Base-by-base conservation (phyloP, 2,113 vertebrate genomes). In the Turdus rufiventris region DNA sequence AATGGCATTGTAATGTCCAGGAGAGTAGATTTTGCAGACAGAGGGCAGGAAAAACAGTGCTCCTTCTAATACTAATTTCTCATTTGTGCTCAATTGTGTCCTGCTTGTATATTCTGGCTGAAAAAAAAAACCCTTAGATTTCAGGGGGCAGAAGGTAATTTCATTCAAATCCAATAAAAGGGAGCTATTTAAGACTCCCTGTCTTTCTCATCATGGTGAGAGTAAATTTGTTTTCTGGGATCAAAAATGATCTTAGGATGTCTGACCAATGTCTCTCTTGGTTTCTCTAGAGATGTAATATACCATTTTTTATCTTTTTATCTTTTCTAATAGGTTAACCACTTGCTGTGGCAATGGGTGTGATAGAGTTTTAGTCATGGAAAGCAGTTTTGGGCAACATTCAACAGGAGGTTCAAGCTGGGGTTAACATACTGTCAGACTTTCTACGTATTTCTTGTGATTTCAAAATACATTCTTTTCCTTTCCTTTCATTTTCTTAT, bases 1-100 rank as follows among this genome's bases (percentile, higher is more conserved):
- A 88, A 90, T 96, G 93, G 91, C 91, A 96, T 71, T 65, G 90
- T 84, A 66, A 80, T 15, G 33, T 80, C 62, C 62, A 63, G 81
- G 57, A 67, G 71, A 58, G 82, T 70, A 90, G 75, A 93, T 91
- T 88, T 68, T 83, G 50, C 36, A 83, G 84, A 86, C 73, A 87
- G 76, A 87, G 72, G 68, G 34, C 36, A 93, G 60, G 58, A 68
- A 54, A 74, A 54, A 3, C 53, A 34, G 29, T 47, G 33, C 56
- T 93, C 38, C 45, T 88, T 66, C 60, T 62, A 93, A 83, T 85
- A 85, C 42, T 82, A 70, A 82, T 94, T 91, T 66, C 42, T 94
- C 50, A 79, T 65, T 54, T 40, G 24, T 61, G 50, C 8, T 7
- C 34, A 73, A 45, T 58, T 42, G 12, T 7, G 1, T 53, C 38